phyloP scores from a whole-genome alignment of 2,797 vertebrate species.

The Octomys mimax region DNA sequence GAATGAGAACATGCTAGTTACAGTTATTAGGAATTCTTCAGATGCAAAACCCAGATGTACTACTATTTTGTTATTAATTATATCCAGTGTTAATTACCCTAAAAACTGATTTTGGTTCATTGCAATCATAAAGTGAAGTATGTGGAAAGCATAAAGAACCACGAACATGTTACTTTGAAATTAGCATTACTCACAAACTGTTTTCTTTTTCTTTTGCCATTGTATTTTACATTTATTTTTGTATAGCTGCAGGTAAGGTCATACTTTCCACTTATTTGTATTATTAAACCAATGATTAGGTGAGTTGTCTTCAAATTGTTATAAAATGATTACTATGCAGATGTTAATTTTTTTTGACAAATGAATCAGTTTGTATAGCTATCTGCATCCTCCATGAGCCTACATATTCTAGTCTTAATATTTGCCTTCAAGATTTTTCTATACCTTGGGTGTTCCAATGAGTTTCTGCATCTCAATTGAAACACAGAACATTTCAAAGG shows the following conservation, averaged over 20 bases:
- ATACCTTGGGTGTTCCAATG: neutral
- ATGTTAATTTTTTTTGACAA: neutral
- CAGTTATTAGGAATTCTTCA: neutral
- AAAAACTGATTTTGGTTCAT: conserved; percentile 30
- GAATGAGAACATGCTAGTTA: neutral
- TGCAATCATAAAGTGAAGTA: neutral
- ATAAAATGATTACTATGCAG: neutral
- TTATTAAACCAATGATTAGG: neutral
- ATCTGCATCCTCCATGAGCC: neutral
- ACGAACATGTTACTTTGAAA: neutral
- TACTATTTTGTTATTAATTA: neutral
- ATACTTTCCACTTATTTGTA: neutral
- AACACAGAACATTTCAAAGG: neutral
- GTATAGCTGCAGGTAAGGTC: neutral
- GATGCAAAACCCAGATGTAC: neutral
- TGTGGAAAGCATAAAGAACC: neutral
- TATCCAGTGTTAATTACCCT: neutral
- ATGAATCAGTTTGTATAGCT: neutral
- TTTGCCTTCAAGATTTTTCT: neutral
- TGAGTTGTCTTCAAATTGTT: neutral
- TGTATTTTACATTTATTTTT: neutral
- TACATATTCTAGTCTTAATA: neutral
- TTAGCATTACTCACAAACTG: neutral
- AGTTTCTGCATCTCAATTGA: neutral
- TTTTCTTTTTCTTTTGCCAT: neutral